Evolutionary conservation across 2,888 invertebrate species (phyloP).

Genomic region (Lasioglossum zephyrum): DNA sequence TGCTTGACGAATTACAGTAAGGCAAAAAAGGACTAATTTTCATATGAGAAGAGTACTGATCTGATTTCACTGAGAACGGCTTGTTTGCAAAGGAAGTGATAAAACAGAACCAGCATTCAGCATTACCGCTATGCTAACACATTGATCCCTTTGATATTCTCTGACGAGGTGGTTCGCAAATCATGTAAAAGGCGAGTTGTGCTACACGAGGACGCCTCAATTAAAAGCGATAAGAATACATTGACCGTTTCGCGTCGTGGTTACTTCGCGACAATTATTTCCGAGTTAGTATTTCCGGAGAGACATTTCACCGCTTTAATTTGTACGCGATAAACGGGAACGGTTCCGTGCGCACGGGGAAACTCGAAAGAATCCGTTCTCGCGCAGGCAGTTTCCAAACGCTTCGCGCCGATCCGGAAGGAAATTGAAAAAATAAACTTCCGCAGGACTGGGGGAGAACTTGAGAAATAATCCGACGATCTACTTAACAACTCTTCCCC

Average conservation of each 20-base stretch:
- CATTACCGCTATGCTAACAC: background rate
- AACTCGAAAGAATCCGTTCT: background rate
- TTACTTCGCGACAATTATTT: background rate
- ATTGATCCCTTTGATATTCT: background rate
- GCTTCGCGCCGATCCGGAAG: background rate
- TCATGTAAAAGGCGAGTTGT: no score
- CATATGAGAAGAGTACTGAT: background rate
- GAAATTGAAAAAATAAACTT: background rate
- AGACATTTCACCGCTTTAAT: background rate
- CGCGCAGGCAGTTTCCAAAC: background rate
- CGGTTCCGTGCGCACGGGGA: background rate
- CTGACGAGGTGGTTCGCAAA: background rate
- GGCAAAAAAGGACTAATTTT: background rate
- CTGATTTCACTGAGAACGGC: background rate
- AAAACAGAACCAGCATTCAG: background rate
- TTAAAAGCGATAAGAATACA: background rate
- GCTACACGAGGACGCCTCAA: background rate
- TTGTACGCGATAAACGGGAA: background rate
- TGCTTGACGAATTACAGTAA: background rate
- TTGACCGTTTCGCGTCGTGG: background rate
- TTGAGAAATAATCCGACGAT: constrained; percentile 48
- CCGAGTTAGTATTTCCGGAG: background rate
- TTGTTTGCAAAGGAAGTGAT: background rate
- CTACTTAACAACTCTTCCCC: constrained; percentile 32
- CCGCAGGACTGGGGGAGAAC: background rate